Evolutionary conservation across 2,797 vertebrate genomes (phyloP), one percentile per base, ranked within the genome.

Genomic region (Pseudotriccus pelzelni): DNA sequence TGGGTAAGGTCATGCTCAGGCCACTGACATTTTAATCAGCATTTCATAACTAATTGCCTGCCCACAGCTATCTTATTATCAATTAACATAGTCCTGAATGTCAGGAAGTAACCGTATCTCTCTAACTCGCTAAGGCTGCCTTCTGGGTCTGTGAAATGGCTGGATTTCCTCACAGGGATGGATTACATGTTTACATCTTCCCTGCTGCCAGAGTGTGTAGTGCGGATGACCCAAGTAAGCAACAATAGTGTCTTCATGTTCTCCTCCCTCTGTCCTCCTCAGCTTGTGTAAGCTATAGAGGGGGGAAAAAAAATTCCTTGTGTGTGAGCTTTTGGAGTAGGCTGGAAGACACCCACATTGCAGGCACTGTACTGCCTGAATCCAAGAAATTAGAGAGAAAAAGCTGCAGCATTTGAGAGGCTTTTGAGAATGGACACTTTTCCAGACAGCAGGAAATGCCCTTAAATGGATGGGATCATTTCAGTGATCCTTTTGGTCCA

Each of bases 41-140:
- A 67, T 96, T 96, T 96, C 89, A 75, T 89, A 91, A 93, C 89
- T 92, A 93, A 96, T 95, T 96, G 89, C 90, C 41, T 79, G 80
- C 62, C 68, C 53, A 62, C 25, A 75, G 79, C 79, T 95, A 93
- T 94, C 84, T 94, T 87, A 50, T 95, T 91, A 80, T 96, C 94
- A 97, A 90, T 95, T 96, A 97, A 93, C 88, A 22, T 77, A 73
- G 77, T 41, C 75, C 90, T 53, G 93, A 93, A 96, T 96, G 83
- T 95, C 95, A 96, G 96, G 94, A 96, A 97, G 96, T 97, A 97
- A 97, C 91, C 74, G 55, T 95, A 96, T 95, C 95, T 82, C 90
- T 69, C 43, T 50, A 89, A 86, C 76, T 87, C 10, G 15, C 72
- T 63, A 30, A 74, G 79, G 76, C 81, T 92, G 93, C 58, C 85